Conservation (phyloP, 2,113 vertebrate genomes). For the Ursus arctos region DNA sequence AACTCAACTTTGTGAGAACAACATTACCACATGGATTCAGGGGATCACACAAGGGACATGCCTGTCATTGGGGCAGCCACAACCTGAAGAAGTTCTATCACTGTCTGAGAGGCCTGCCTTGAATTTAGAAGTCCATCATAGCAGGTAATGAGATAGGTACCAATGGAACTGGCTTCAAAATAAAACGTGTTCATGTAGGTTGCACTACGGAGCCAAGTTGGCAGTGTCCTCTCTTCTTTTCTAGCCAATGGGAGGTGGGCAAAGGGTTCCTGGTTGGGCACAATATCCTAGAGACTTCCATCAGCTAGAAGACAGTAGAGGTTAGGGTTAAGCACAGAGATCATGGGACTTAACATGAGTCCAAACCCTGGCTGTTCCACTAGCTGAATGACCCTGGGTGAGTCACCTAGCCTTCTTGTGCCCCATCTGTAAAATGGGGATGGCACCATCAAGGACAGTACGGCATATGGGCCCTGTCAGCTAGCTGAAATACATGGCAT, state of each 20-base stretch:
- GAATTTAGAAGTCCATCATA: not conserved
- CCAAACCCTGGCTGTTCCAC: not conserved
- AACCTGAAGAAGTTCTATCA: not conserved
- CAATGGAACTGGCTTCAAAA: not conserved
- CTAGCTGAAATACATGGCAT: not conserved
- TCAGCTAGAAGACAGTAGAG: not conserved
- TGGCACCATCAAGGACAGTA: not conserved
- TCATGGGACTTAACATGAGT: not conserved
- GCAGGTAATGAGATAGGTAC: not conserved
- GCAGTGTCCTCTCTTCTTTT: not conserved
- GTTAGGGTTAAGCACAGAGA: not conserved
- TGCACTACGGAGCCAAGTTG: not conserved
- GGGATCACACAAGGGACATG: not conserved
- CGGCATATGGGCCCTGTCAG: not conserved
- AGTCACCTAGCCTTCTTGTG: not conserved
- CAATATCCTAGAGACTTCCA: not conserved
- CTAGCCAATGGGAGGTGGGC: not conserved
- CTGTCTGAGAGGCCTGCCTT: not conserved
- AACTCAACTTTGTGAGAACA: not conserved
- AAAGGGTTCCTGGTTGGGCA: not conserved
- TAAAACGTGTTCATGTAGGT: not conserved
- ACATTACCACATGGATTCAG: not conserved
- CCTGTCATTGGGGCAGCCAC: not conserved
- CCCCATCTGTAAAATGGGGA: not conserved
- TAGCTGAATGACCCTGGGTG: not conserved